A percentile compares a stretch with the other conserved stretches of the same genome.
These are phyloP conservation scores for Laterallus jamaicensis DNA, from an alignment of 2,113 vertebrate genomes.

Conservation along the genomic window DNA sequence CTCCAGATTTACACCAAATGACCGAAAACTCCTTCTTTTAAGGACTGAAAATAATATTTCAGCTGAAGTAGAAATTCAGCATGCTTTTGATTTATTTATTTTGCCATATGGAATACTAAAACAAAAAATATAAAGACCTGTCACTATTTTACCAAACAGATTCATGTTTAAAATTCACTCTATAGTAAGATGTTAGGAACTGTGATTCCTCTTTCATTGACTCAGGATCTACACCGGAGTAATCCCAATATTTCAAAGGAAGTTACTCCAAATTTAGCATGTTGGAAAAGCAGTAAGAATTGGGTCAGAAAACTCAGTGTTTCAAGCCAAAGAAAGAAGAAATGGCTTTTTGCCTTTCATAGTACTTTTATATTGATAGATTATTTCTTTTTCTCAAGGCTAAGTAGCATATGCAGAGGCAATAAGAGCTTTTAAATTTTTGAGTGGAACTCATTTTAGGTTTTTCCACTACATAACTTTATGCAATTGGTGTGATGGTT, in stretches of 20 bases:
- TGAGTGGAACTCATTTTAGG: conserved; percentile 52
- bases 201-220: not conserved
- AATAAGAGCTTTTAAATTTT: conserved; percentile 55
- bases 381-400: conserved; percentile 49
- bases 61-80: not conserved
- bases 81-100: conserved; percentile 3
- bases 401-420: not conserved
- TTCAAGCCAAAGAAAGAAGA: conserved; percentile 44
- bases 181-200: not conserved
- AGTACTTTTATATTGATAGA: conserved; percentile 48
- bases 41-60: not conserved
- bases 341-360: conserved; percentile 1
- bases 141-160: not conserved
- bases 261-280: not conserved
- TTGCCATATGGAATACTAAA: conserved; percentile 13
- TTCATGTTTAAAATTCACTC: conserved; percentile 33
- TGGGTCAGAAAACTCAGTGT: not conserved
- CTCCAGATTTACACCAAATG: not conserved
- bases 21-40: not conserved
- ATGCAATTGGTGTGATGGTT: conserved; percentile 33
- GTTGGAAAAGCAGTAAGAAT: not conserved
- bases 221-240: not conserved
- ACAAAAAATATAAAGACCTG: not conserved
- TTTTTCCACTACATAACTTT: conserved; percentile 60
- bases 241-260: not conserved